A percentile compares a stretch with the other conserved stretches of the same genome.
phyloP scores from a whole-genome alignment of 2,113 vertebrate genomes.

The Centrocercus urophasianus region DNA sequence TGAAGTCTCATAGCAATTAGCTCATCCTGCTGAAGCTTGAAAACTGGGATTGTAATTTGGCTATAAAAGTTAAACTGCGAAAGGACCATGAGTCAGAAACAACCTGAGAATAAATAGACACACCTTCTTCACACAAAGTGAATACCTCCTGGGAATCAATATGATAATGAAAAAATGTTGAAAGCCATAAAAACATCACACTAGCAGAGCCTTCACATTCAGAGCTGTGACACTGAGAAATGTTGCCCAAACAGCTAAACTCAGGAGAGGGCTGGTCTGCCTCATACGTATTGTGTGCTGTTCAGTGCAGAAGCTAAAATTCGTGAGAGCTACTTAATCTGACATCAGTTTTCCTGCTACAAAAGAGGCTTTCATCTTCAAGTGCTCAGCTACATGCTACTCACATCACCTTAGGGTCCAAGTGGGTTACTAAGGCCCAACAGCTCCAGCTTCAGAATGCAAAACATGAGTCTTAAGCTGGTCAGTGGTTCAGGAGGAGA shows the following conservation, averaged over 20 bases:
- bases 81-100: background rate
- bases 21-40: background rate
- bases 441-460: background rate
- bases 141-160: background rate
- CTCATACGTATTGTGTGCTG: accelerated
- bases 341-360: background rate
- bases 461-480: accelerated
- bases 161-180: background rate
- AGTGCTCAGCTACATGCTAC: background rate
- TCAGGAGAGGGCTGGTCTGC: background rate
- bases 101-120: background rate
- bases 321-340: background rate
- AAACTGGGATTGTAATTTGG: background rate
- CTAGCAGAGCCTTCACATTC: background rate
- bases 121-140: background rate
- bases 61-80: background rate
- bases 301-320: background rate
- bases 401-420: background rate
- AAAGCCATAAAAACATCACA: background rate
- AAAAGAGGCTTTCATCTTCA: background rate
- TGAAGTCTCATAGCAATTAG: slow-evolving; percentile 5
- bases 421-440: background rate
- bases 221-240: background rate
- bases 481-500: background rate
- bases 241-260: background rate